A percentile compares a stretch with the other conserved stretches of the same genome.
These are phyloP conservation scores for Buceros bicornis DNA, from an alignment of 2,797 vertebrate genomes.

Conservation along the genomic window DNA sequence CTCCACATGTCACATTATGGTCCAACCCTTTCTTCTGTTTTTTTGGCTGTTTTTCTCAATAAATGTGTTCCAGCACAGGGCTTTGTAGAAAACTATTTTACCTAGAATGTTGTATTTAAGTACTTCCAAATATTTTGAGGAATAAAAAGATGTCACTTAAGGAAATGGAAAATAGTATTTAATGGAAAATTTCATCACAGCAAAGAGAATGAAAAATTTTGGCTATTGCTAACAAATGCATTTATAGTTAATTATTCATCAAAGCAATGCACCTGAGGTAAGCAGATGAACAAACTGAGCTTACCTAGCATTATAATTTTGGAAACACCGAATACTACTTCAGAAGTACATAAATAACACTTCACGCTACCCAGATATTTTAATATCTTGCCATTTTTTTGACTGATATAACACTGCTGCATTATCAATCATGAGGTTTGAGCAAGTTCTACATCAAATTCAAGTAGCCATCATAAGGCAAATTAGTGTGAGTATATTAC, in stretches of 20 bases:
- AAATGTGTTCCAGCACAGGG: not conserved
- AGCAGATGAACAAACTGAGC: not conserved
- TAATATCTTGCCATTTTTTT: not conserved
- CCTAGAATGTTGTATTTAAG: not conserved
- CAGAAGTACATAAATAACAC: slow-evolving; percentile 17
- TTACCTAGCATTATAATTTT: slow-evolving; percentile 7
- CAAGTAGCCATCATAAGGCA: not conserved
- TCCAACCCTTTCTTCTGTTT: not conserved
- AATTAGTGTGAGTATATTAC: slow-evolving; percentile 19
- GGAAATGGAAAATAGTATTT: not conserved
- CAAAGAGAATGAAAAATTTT: not conserved
- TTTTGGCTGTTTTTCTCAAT: not conserved
- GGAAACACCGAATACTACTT: not conserved
- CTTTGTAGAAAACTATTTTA: not conserved
- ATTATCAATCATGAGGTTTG: slow-evolving; percentile 9
- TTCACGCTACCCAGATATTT: not conserved
- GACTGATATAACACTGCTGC: not conserved
- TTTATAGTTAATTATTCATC: not conserved
- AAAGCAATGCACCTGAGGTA: not conserved
- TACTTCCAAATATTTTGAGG: not conserved
- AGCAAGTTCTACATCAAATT: not conserved
- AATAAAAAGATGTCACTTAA: not conserved
- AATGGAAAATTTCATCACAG: not conserved
- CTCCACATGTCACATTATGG: accelerated
- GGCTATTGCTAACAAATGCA: not conserved